Evolutionary conservation across 2,888 invertebrate species (phyloP).

Genomic region (Xestia xanthographa): DNA sequence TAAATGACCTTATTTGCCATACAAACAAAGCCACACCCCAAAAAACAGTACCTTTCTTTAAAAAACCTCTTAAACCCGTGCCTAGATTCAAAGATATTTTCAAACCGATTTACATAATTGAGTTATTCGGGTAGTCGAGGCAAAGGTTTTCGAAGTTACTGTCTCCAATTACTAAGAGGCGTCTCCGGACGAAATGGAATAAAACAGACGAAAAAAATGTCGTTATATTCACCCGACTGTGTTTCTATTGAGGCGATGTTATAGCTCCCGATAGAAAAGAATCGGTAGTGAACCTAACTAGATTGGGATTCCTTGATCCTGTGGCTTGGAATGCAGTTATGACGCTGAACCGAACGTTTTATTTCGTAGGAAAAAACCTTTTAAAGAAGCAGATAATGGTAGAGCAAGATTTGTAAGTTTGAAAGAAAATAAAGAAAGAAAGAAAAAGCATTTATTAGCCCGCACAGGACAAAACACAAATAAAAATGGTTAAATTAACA

Average conservation of each 20-base stretch:
- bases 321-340: slow-evolving; percentile 21
- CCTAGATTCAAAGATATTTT: slow-evolving; percentile 46
- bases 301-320: slow-evolving; percentile 58
- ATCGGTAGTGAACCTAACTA: slow-evolving; percentile 55
- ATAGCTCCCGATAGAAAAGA: slow-evolving; percentile 32
- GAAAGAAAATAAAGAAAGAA: no score
- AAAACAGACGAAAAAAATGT: slow-evolving; percentile 63
- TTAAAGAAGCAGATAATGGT: neutral
- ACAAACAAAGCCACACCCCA: neutral
- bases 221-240: slow-evolving; percentile 48
- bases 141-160: slow-evolving; percentile 57
- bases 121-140: slow-evolving; percentile 55
- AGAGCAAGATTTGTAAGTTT: neutral
- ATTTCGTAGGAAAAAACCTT: neutral
- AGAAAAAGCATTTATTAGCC: no score
- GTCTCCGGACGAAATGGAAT: slow-evolving; percentile 54
- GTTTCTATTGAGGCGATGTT: slow-evolving; percentile 34
- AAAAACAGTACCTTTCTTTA: neutral
- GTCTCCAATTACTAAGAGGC: slow-evolving; percentile 59
- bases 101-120: slow-evolving; percentile 59
- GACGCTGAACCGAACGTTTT: neutral
- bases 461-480: no score
- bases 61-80: slow-evolving; percentile 25
- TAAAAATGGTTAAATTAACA: no score
- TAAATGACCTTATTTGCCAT: neutral